phyloP scores from a whole-genome alignment of 2,797 vertebrate genomes.

The Aythya fuligula region DNA sequence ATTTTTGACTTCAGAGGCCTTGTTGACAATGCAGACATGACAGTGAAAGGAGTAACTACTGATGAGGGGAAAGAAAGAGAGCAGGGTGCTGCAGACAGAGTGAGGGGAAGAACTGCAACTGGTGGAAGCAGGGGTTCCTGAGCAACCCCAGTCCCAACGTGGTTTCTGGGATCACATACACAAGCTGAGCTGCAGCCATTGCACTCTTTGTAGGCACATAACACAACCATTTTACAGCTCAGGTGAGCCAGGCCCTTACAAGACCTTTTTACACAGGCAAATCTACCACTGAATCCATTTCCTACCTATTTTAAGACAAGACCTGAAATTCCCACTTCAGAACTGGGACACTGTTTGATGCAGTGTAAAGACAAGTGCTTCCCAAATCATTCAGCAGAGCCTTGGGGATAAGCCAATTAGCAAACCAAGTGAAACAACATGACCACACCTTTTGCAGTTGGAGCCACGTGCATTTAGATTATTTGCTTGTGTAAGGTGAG shows the following conservation, averaged over 20 bases:
- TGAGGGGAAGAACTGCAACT: not conserved
- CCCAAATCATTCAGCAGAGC: not conserved
- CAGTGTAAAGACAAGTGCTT: not conserved
- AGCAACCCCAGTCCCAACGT: not conserved
- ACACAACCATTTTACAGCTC: not conserved
- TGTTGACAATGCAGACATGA: accelerated
- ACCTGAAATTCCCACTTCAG: not conserved
- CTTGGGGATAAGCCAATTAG: not conserved
- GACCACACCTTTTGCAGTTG: not conserved
- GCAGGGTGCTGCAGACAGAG: too few species aligned
- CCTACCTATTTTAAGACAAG: not conserved
- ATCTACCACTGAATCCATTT: not conserved
- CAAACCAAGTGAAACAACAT: not conserved
- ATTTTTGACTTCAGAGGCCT: not conserved
- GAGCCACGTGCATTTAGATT: not conserved
- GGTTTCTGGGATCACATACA: not conserved
- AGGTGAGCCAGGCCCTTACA: not conserved
- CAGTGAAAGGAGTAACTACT: not conserved
- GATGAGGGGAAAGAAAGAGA: accelerated
- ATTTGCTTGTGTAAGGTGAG: not conserved
- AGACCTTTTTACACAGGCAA: not conserved
- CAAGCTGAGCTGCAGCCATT: slow-evolving; percentile 11
- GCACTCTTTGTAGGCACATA: not conserved
- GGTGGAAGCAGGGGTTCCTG: not conserved
- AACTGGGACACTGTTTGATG: not conserved